Percentiles rank a stretch among this genome's conserved stretches.
Evolutionary conservation across 2,888 invertebrate species (phyloP).

Genomic region (Patella ulyssiponensis): DNA sequence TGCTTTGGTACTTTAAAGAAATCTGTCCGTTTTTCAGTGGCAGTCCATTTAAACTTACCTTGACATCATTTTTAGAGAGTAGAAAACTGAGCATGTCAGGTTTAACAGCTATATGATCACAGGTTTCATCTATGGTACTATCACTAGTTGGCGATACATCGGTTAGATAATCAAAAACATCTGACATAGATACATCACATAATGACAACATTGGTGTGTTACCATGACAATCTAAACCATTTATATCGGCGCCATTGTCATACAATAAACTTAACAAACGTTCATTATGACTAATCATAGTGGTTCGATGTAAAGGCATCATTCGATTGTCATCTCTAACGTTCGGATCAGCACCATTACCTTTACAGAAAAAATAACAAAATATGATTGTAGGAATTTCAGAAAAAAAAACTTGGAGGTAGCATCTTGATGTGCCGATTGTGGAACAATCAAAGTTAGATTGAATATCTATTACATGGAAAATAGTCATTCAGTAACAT

Average conservation of each 20-base stretch:
- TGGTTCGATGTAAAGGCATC: constrained; percentile 56
- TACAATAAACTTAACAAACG: constrained; percentile 52
- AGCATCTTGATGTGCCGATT: too few species aligned
- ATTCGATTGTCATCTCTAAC: constrained; percentile 53
- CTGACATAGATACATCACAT: constrained; percentile 55
- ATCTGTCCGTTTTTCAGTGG: too few species aligned
- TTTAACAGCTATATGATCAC: constrained; percentile 47
- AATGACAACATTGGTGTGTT: constrained; percentile 61
- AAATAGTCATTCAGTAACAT: too few species aligned
- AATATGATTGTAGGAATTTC: background rate
- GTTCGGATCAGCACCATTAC: constrained; percentile 60
- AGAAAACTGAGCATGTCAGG: constrained; percentile 53
- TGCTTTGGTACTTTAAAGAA: too few species aligned
- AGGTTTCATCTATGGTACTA: constrained; percentile 48
- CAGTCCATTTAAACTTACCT: constrained; percentile 40
- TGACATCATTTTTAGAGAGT: constrained; percentile 47
- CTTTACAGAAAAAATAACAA: constrained; percentile 36
- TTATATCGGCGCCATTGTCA: constrained; percentile 61
- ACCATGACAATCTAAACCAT: constrained; percentile 49
- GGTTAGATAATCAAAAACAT: constrained; percentile 47
- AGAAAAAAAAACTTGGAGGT: too few species aligned
- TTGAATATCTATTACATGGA: too few species aligned
- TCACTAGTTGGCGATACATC: constrained; percentile 51
- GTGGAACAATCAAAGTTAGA: background rate
- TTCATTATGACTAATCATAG: constrained; percentile 52